phyloP scores from a whole-genome alignment of 2,888 invertebrate genomes.

The Sussaba pulchella region DNA sequence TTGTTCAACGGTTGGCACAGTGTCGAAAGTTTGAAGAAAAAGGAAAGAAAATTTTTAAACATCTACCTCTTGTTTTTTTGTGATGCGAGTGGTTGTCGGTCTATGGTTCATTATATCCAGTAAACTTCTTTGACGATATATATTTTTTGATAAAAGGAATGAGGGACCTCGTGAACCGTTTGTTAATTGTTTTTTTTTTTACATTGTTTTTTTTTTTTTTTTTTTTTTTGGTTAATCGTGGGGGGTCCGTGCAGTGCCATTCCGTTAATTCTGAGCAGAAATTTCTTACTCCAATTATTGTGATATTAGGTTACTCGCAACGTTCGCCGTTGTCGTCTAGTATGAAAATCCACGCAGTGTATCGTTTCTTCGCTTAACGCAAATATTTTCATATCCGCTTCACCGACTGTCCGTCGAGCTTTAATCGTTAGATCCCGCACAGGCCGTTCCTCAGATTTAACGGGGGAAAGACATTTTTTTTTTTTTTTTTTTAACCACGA shows the following conservation, averaged over 20 bases:
- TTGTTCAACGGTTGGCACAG: conserved; percentile 21
- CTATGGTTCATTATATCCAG: conserved; percentile 44
- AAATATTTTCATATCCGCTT: conserved; percentile 47
- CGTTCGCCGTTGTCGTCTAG: conserved; percentile 73
- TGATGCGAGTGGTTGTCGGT: conserved; percentile 61
- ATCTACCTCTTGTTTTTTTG: conserved; percentile 60
- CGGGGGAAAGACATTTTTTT: no score
- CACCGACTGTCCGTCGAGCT: conserved; percentile 49
- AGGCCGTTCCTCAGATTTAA: conserved; percentile 56
- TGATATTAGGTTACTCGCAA: conserved; percentile 82
- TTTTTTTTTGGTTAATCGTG: conserved; percentile 50
- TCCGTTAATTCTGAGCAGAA: conserved; percentile 79
- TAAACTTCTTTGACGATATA: conserved; percentile 52
- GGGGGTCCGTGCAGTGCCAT: conserved; percentile 81
- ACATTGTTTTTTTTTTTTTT: neutral
- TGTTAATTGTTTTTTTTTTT: conserved; percentile 18
- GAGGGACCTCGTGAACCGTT: conserved; percentile 19
- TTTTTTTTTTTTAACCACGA: no score
- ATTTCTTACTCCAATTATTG: conserved; percentile 79
- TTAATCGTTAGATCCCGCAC: conserved; percentile 52
- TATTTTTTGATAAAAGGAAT: conserved; percentile 48
- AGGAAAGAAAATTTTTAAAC: conserved; percentile 23
- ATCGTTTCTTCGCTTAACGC: conserved; percentile 68
- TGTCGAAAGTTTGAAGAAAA: conserved; percentile 38
- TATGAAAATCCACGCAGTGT: conserved; percentile 68